These are phyloP conservation scores for Limenitis arthemis DNA, from an alignment of 2,888 invertebrate species.

Conservation along the genomic window DNA sequence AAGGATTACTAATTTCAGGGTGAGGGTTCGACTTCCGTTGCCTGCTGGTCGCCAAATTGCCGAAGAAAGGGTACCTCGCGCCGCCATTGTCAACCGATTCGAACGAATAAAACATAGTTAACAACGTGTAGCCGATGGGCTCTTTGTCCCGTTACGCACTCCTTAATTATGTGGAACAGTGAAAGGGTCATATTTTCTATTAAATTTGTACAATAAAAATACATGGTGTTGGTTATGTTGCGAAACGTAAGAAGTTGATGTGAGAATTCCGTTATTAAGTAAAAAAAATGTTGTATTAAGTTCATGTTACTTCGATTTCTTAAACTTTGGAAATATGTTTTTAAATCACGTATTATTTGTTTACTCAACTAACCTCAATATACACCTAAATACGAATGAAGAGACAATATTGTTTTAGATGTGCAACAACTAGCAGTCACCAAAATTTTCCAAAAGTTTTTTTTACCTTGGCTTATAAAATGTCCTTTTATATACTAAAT, in stretches of 20 bases:
- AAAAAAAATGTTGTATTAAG: too few relatives aligned
- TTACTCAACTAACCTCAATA: too few relatives aligned
- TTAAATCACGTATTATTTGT: too few relatives aligned
- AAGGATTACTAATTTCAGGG: conserved; percentile 60
- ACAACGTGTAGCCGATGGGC: conserved; percentile 63
- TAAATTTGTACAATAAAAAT: conserved; percentile 54
- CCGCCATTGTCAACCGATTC: conserved; percentile 67
- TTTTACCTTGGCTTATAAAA: too few relatives aligned
- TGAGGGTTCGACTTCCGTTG: conserved; percentile 58
- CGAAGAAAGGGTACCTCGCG: conserved; percentile 63
- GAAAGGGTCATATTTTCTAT: conserved; percentile 72
- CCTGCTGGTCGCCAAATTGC: conserved; percentile 66
- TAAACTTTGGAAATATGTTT: too few relatives aligned
- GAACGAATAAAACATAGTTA: conserved; percentile 63
- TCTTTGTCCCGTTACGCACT: conserved; percentile 61
- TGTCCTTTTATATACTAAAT: too few relatives aligned
- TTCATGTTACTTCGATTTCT: too few relatives aligned
- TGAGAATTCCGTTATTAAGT: not conserved
- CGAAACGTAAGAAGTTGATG: not conserved
- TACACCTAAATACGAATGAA: too few relatives aligned
- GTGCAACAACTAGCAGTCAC: too few relatives aligned
- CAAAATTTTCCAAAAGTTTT: too few relatives aligned
- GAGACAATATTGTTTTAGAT: too few relatives aligned
- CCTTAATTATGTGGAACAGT: conserved; percentile 68
- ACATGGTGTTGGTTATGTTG: conserved; percentile 37